Evolutionary conservation across 2,888 invertebrate species (phyloP), one percentile per base, ranked within the genome.

Genomic region (Drosophila maculinotata): DNA sequence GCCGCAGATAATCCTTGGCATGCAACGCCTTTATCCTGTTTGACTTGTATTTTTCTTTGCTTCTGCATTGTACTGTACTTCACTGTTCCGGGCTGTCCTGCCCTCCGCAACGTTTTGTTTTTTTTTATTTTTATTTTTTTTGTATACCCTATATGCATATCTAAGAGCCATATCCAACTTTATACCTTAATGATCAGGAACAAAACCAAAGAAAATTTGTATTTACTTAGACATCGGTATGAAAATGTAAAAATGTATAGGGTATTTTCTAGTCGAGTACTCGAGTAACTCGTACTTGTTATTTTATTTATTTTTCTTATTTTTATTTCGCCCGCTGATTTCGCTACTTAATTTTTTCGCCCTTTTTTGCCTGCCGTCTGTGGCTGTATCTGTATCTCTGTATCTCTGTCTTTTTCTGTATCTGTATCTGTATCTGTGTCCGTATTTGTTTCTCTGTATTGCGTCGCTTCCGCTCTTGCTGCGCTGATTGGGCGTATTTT

Each of bases 1-100:
- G 48, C 57, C 70, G 58, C 70, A 69, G 79, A 69, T 84, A 84
- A 84, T 87, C 82, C 85, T 84, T 84, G 82, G 88, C 83, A 87
- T 83, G 83, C 83, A 85, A 88, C 87, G 84, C 89, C 86, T 76
- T 84, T 88, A 87, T 87, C 76, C 82, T 87, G 87, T 88, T 88
- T 72, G 74, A 72, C 82, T 87, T 88, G 70, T 88, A 70, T 76
- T 83, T 64, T 72, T 39, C 62, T 54, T 42, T 51, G 57, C 52
- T 41, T n/a, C 8, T n/a, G 17, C 49, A 33, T 41, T 35, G 36
- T 45, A n/a, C 20, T 15, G 23, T 35, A 28, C 38, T 33, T 33
- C 7, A 15, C 30, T 41, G 36, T 57, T 14, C 9, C n/a, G 9
- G n/a, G 15, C 12, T 20, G 49, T 28, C 15, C 54, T 57, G 14